Evolutionary conservation across 2,797 vertebrate species (phyloP).

Genomic region (Pantherophis alleghaniensis): DNA sequence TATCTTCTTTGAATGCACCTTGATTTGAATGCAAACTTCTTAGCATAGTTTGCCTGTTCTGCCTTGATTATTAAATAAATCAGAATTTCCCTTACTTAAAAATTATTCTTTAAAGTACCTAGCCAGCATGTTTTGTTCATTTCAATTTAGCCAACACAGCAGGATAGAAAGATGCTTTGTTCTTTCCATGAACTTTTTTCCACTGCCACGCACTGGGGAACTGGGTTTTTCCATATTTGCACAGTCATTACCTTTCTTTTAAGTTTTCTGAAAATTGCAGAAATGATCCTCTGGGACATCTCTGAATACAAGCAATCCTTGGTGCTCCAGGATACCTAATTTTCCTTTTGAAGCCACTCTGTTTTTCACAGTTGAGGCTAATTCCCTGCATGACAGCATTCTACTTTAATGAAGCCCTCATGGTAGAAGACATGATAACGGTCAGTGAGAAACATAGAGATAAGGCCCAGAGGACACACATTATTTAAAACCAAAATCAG

Average conservation of each 20-base stretch:
- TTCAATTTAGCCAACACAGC: constrained; percentile 38
- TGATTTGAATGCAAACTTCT: neutral
- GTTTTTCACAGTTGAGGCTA: constrained; percentile 46
- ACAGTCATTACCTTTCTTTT: constrained; percentile 53
- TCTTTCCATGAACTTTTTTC: constrained; percentile 31
- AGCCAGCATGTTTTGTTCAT: constrained; percentile 8
- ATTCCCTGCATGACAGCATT: constrained; percentile 48
- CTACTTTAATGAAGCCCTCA: constrained; percentile 62
- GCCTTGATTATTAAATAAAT: neutral
- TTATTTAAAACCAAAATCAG: constrained; percentile 55
- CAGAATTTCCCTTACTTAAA: constrained; percentile 13
- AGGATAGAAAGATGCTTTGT: constrained; percentile 18
- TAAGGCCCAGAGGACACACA: constrained; percentile 38
- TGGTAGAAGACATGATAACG: constrained; percentile 35
- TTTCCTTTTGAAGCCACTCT: constrained; percentile 47
- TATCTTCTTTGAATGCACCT: neutral
- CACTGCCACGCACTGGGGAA: constrained; percentile 23
- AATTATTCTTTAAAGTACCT: constrained; percentile 4
- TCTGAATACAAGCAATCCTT: constrained; percentile 43
- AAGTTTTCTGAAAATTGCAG: constrained; percentile 52
- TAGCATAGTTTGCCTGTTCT: rapidly evolving
- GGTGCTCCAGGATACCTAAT: constrained; percentile 23
- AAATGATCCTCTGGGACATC: constrained; percentile 35
- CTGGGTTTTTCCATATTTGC: constrained; percentile 51
- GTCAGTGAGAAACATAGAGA: constrained; percentile 41